Evolutionary conservation across 2,797 vertebrate species (phyloP).

Genomic region (Myiothlypis chrysogaster): DNA sequence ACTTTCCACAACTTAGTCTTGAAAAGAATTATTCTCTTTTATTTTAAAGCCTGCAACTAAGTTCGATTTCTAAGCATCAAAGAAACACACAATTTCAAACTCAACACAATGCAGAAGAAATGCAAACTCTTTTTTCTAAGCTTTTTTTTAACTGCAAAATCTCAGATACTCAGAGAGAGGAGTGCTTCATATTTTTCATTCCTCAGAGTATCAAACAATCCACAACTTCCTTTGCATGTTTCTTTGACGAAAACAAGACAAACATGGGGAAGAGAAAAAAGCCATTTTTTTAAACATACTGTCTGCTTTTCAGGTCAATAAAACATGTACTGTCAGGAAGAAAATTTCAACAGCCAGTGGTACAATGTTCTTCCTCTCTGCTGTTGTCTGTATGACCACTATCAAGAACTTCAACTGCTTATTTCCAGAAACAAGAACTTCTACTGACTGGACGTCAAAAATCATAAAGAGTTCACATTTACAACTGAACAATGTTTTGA

Average conservation of each 20-base stretch:
- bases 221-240: background rate
- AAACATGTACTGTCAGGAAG: background rate
- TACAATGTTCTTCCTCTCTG: background rate
- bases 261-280: background rate
- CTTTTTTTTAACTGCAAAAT: background rate
- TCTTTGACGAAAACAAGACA: background rate
- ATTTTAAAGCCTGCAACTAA: background rate
- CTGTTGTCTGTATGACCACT: background rate
- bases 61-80: background rate
- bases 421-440: background rate
- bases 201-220: background rate
- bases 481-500: background rate
- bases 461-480: background rate
- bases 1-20: background rate
- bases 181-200: background rate
- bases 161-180: background rate
- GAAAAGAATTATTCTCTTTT: background rate
- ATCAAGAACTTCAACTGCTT: background rate
- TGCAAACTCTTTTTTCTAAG: background rate
- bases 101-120: background rate
- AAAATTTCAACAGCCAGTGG: background rate
- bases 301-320: background rate
- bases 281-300: background rate
- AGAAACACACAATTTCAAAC: background rate
- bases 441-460: background rate